Evolutionary conservation across 2,888 invertebrate species (phyloP).

Genomic region (Tetragonula carbonaria): DNA sequence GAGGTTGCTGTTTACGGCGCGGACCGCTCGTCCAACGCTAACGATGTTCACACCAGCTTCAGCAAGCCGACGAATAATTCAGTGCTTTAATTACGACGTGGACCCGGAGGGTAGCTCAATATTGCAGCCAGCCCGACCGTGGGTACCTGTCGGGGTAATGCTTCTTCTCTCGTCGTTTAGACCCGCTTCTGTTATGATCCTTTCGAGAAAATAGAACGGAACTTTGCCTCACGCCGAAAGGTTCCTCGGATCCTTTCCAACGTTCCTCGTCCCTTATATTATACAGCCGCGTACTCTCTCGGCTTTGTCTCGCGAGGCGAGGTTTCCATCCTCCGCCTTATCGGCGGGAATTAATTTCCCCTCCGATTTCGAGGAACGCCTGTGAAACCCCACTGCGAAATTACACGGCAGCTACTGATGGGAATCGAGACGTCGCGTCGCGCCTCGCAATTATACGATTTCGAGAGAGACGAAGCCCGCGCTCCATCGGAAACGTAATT

Average conservation of each 20-base stretch:
- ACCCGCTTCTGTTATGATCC: slow-evolving; percentile 60
- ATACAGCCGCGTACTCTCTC: neutral
- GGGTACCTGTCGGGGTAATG: slow-evolving; percentile 58
- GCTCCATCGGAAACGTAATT: neutral
- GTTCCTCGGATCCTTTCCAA: no score
- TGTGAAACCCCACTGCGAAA: neutral
- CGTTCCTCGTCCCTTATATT: neutral
- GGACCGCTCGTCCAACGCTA: slow-evolving; percentile 68
- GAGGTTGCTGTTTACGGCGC: slow-evolving; percentile 71
- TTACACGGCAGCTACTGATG: neutral
- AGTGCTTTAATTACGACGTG: slow-evolving; percentile 79
- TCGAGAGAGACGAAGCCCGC: neutral
- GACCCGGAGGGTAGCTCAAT: slow-evolving; percentile 73
- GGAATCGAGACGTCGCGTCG: neutral
- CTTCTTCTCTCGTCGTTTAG: slow-evolving; percentile 72
- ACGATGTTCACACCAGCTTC: slow-evolving; percentile 78
- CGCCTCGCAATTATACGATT: neutral
- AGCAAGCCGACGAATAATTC: slow-evolving; percentile 80
- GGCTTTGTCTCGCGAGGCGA: neutral
- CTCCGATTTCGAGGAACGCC: neutral
- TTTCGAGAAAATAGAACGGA: slow-evolving; percentile 45
- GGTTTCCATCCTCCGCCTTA: no score
- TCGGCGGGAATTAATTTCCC: neutral
- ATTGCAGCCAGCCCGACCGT: slow-evolving; percentile 62
- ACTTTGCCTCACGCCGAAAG: neutral